Evolutionary conservation across 1,140 invertebrate species (phyloP).

Genomic region (Vanessa atalanta): DNA sequence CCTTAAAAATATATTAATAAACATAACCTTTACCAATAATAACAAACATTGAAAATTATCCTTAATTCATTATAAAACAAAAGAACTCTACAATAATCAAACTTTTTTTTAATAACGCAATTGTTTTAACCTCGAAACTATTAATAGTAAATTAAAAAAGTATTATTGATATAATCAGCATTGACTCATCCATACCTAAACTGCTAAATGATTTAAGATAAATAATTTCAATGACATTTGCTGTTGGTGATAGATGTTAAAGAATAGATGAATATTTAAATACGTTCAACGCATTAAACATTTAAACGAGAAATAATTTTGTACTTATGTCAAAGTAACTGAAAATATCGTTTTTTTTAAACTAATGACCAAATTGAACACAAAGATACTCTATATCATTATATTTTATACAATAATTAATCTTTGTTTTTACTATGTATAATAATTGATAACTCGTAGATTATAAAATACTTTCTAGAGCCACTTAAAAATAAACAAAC

Average conservation of each 20-base stretch:
- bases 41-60: neutral
- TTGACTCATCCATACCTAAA: neutral
- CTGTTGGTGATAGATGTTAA: neutral
- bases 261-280: neutral
- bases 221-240: neutral
- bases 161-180: neutral
- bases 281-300: too few relatives aligned
- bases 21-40: neutral
- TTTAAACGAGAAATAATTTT: too few relatives aligned
- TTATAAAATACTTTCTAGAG: too few relatives aligned
- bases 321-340: too few relatives aligned
- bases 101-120: neutral
- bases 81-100: neutral
- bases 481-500: too few relatives aligned
- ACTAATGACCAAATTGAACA: too few relatives aligned
- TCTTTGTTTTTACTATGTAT: too few relatives aligned
- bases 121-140: neutral
- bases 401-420: too few relatives aligned
- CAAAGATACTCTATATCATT: too few relatives aligned
- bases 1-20: neutral
- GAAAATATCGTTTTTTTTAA: too few relatives aligned
- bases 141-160: neutral
- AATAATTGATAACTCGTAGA: too few relatives aligned
- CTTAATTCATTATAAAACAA: constrained; percentile 7
- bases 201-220: neutral